These are phyloP conservation scores for Drosophila birchii DNA, from an alignment of 2,888 invertebrate species.

Conservation along the genomic window DNA sequence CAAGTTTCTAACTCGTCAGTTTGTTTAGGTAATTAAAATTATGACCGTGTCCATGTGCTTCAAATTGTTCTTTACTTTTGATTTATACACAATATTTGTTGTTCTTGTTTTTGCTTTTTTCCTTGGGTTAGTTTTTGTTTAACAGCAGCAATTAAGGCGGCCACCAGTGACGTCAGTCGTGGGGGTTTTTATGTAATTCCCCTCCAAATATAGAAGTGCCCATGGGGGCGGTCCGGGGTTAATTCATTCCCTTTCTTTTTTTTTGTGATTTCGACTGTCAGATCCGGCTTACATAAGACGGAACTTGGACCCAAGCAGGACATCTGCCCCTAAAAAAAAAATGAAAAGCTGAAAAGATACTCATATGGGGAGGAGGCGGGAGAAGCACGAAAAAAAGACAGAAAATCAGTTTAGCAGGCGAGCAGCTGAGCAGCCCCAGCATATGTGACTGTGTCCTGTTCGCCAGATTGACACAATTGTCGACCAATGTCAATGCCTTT, in stretches of 20 bases:
- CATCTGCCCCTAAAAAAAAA: conserved; percentile 16
- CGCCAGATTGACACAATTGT: conserved; percentile 70
- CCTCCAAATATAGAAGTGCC: conserved; percentile 18
- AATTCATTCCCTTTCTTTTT: conserved; percentile 16
- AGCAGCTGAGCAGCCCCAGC: conserved; percentile 30
- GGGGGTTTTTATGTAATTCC: conserved; percentile 31
- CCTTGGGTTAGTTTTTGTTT: conserved; percentile 5
- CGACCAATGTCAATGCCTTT: conserved; percentile 77
- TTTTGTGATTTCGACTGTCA: conserved; percentile 30
- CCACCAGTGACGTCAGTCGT: conserved; percentile 23
- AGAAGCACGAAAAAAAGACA: background rate
- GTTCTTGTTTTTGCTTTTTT: background rate
- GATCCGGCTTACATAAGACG: conserved; percentile 42
- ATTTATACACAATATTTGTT: conserved; percentile 15
- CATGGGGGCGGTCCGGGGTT: conserved; percentile 8
- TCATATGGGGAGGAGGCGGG: background rate
- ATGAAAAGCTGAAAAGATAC: conserved; percentile 3
- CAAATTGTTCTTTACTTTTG: conserved; percentile 46
- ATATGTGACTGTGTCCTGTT: conserved; percentile 40
- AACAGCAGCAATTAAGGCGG: conserved; percentile 24
- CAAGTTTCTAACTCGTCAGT: conserved; percentile 42
- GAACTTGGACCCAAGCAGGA: conserved; percentile 20
- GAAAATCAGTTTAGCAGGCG: conserved; percentile 18
- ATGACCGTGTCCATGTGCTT: conserved; percentile 39
- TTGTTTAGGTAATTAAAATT: conserved; percentile 78